Base-by-base conservation (phyloP, 2,797 vertebrate genomes). In the Pseudochromis fuscus region DNA sequence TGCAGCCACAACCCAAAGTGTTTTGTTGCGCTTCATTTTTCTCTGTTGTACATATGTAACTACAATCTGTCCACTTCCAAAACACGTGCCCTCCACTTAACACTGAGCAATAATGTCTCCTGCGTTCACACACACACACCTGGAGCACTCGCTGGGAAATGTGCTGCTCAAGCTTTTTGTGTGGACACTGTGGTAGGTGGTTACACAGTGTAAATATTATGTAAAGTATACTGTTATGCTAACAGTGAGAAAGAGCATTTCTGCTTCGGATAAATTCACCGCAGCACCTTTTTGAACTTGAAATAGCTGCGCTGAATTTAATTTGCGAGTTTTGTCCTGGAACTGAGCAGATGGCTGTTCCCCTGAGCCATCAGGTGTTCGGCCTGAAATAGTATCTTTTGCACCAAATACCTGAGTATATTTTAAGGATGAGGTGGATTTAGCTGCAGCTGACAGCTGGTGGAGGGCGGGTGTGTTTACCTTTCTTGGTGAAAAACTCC, bases 401-500 rank as follows among this genome's bases (percentile, higher is more conserved):
- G 53, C 48, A 72, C 24, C 37, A 31, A 65, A 69, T 62, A 77
- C 63, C 42, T 56, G 38, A 58, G 25, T 9, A 33, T 6, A 50
- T 76, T 59, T 62, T 30, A 57, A 75, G 66, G 59, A 16, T 24
- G 30, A 60, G 33, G 55, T 59, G 50, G 51, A 79, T 67, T 49
- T 27, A 46, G 53, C 40, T 25, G 6, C 49, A 66, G 56, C 48
- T 42, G 45, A 53, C 45, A 73, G 79, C 62, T 71, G 71, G 35
- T 33, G 25, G 10, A 11, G 23, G 51, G 19, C 0, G 2, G 48
- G 10, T 4, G 19, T 56, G 27, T 84, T 89, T 96, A 98, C 97
- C 98, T 97, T 99, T 99, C 94, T 99, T 99, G 90, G 96, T 98
- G 95, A 99, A 99, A 90, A 99, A 99, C 64, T 99, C 98, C 95